phyloP scores from a whole-genome alignment of 30 jellyfish, hydroid and myxozoan species.

The Catostylus mosaicus region DNA sequence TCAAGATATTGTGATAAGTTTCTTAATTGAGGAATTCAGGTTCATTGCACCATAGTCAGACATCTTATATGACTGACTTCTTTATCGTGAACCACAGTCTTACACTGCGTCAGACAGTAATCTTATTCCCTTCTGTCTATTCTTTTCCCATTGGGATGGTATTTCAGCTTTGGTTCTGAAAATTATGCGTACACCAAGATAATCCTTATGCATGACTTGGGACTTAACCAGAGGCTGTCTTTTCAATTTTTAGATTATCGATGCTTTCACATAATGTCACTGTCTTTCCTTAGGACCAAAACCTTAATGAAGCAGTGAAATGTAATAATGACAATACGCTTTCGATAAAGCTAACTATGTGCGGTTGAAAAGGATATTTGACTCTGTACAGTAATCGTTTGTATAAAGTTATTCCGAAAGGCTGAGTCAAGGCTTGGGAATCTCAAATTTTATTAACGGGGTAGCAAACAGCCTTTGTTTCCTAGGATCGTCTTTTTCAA shows the following conservation, averaged over 20 bases:
- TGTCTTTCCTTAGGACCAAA: not conserved
- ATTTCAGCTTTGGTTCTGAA: conserved; percentile 4
- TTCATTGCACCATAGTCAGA: not conserved
- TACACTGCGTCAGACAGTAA: conserved; percentile 4
- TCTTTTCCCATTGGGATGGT: conserved; percentile 10
- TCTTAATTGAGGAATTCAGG: no score
- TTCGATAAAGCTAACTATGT: not conserved
- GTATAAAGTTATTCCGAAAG: not conserved
- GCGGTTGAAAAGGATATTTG: conserved; percentile 11
- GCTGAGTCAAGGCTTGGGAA: conserved; percentile 19
- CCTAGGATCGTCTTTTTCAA: conserved; percentile 12
- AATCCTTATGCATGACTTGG: conserved; percentile 16
- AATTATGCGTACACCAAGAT: conserved; percentile 8
- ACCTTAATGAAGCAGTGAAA: not conserved
- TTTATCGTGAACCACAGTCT: conserved; percentile 4
- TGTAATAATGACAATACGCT: not conserved
- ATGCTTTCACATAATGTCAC: not conserved
- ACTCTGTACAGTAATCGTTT: not conserved
- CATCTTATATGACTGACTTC: not conserved
- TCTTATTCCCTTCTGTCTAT: conserved; percentile 3
- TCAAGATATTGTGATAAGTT: no score
- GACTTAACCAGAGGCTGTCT: not conserved
- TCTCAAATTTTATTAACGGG: not conserved
- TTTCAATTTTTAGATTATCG: not conserved
- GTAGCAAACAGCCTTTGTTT: conserved; percentile 28